phyloP scores from a whole-genome alignment of 2,797 vertebrate genomes.

The Anas capensis region DNA sequence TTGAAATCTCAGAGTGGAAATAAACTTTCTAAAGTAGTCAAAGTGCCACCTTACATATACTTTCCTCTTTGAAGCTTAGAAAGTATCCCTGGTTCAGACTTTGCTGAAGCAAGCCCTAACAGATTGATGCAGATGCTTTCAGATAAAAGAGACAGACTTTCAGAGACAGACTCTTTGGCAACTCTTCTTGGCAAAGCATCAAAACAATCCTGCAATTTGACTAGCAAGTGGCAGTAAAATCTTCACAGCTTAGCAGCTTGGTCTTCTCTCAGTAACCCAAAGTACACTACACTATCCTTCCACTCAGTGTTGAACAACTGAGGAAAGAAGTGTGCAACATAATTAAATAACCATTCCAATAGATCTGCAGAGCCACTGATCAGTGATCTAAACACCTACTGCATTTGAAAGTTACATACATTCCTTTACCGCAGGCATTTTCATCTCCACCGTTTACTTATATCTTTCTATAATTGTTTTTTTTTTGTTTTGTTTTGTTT shows the following conservation, averaged over 20 bases:
- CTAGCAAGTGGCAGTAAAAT: constrained; percentile 40
- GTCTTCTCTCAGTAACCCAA: constrained; percentile 37
- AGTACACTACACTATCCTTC: constrained; percentile 15
- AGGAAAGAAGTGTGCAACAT: not conserved
- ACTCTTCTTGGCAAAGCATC: constrained; percentile 6
- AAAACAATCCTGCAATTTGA: constrained; percentile 27
- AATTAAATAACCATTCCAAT: constrained; percentile 24
- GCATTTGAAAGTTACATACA: not conserved
- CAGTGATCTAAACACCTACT: not conserved
- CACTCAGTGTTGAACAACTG: not conserved
- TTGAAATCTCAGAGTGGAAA: not conserved
- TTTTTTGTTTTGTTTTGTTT: not conserved
- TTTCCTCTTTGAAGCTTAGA: not conserved
- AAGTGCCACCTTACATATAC: not conserved
- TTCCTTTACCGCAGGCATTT: not conserved
- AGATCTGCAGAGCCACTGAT: not conserved
- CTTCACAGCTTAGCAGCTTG: constrained; percentile 47
- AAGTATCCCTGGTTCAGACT: not conserved
- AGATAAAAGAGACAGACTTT: constrained; percentile 29
- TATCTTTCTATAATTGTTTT: not conserved
- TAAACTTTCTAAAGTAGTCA: not conserved
- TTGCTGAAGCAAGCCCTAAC: not conserved
- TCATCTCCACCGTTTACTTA: not conserved
- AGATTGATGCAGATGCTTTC: not conserved
- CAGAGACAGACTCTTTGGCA: constrained; percentile 27